Evolutionary conservation across 2,797 vertebrate species (phyloP), one percentile per base, ranked within the genome.

Genomic region (Benthosema pterotum): DNA sequence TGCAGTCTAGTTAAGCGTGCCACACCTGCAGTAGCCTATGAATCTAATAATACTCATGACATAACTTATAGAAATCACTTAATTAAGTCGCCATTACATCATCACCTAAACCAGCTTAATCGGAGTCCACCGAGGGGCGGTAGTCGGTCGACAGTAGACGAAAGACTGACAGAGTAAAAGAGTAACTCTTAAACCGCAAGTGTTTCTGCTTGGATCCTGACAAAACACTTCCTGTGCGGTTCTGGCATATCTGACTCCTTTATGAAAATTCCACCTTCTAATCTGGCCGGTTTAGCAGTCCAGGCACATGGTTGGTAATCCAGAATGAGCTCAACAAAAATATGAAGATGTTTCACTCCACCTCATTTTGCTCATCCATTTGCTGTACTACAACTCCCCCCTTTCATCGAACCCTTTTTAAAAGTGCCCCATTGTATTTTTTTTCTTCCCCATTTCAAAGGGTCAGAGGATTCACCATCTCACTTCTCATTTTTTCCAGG

Each of bases 141-240:
- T n/a, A n/a, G n/a, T n/a, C n/a, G n/a, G n/a, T n/a, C n/a, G n/a
- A n/a, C n/a, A n/a, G n/a, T n/a, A n/a, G n/a, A n/a, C n/a, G 28
- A 19, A 38, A 32, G 50, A 16, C 28, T 48, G 54, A 19, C 15
- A 56, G 17, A 54, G 54, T 59, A 42, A 58, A 42, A 47, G 60
- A 77, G 60, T 61, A 56, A 70, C 76, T 58, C 70, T 72, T 85
- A 83, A 90, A 88, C 88, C 90, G 80, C 42, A 0, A 55, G 69
- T 75, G 79, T 83, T 86, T 63, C 52, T 56, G 69, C 83, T 78
- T 49, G 14, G 65, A 63, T 77, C 64, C 55, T 55, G 54, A 75
- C 63, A 79, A 80, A 78, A 85, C 75, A 19, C 42, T 52, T 54
- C 75, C 73, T 57, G 63, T 66, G 80, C 43, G 9, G 57, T 73